These are phyloP conservation scores for Ardeotis arabs DNA, from an alignment of 2,113 vertebrate species.

Conservation along the genomic window DNA sequence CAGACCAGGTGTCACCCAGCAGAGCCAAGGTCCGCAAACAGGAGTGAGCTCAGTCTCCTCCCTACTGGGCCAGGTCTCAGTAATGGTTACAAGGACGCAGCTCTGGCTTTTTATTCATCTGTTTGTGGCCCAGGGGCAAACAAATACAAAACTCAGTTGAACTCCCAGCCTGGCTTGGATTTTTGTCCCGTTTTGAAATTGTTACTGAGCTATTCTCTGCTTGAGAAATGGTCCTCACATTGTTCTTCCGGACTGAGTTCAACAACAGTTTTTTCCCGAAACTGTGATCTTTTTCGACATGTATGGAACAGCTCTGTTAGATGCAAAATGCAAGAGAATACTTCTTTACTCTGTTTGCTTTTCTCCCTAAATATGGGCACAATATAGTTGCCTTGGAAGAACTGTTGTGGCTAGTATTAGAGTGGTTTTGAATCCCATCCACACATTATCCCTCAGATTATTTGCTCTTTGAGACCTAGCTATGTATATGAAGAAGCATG, in stretches of 20 bases:
- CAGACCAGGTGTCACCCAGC: fast-evolving
- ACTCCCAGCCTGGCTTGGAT: fast-evolving
- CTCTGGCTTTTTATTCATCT: neutral
- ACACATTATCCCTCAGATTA: neutral
- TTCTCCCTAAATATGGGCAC: neutral
- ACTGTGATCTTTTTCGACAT: neutral
- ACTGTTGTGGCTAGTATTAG: neutral
- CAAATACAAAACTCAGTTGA: neutral
- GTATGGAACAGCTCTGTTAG: neutral
- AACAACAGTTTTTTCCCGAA: neutral
- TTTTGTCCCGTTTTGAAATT: neutral
- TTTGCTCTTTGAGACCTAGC: neutral
- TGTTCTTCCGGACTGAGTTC: neutral
- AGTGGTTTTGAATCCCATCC: neutral
- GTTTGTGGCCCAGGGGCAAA: neutral
- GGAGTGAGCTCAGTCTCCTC: neutral
- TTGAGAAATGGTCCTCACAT: fast-evolving
- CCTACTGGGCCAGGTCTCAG: neutral
- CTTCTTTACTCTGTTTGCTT: neutral
- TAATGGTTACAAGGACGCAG: neutral
- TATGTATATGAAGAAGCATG: neutral
- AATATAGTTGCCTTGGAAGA: neutral
- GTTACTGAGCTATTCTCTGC: neutral
- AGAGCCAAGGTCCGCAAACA: neutral
- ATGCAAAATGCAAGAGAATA: neutral